Conservation (phyloP, 1,140 invertebrate species). For the Teleopsis dalmanni region DNA sequence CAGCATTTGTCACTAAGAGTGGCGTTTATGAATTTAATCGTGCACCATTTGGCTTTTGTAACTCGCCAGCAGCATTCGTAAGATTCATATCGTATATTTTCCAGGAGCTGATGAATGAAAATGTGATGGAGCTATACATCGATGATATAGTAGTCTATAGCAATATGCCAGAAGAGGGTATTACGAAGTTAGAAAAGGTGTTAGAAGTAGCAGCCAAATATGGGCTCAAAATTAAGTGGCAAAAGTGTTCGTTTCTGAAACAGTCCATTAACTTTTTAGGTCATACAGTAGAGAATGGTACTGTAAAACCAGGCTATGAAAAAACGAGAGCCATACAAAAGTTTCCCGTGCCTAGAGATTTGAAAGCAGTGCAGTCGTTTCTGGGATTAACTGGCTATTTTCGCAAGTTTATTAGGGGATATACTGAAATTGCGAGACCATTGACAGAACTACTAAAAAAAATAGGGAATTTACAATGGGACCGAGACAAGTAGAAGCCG, state of each 20-base stretch:
- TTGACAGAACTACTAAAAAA: constrained; percentile 13
- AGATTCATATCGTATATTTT: neutral
- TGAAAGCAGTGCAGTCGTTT: constrained; percentile 26
- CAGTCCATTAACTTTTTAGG: constrained; percentile 19
- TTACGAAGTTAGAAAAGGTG: neutral
- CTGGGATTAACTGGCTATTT: constrained; percentile 34
- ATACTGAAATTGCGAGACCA: constrained; percentile 23
- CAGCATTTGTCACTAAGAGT: neutral
- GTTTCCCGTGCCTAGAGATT: constrained; percentile 17
- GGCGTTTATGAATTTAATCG: neutral
- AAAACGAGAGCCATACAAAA: neutral
- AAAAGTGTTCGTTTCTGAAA: constrained; percentile 33
- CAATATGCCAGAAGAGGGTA: neutral
- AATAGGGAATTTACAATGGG: too few species aligned
- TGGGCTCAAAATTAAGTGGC: neutral
- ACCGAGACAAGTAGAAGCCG: too few species aligned
- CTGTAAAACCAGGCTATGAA: constrained; percentile 13
- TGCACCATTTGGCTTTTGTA: constrained; percentile 7
- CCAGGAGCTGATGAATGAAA: neutral
- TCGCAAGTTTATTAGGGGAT: constrained; percentile 28
- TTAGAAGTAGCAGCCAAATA: neutral
- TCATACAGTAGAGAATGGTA: constrained; percentile 17
- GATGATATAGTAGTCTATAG: neutral
- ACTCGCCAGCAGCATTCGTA: neutral
- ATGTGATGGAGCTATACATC: neutral